Evolutionary conservation across 2,888 invertebrate species (phyloP).

Genomic region (Rhagonycha lutea): DNA sequence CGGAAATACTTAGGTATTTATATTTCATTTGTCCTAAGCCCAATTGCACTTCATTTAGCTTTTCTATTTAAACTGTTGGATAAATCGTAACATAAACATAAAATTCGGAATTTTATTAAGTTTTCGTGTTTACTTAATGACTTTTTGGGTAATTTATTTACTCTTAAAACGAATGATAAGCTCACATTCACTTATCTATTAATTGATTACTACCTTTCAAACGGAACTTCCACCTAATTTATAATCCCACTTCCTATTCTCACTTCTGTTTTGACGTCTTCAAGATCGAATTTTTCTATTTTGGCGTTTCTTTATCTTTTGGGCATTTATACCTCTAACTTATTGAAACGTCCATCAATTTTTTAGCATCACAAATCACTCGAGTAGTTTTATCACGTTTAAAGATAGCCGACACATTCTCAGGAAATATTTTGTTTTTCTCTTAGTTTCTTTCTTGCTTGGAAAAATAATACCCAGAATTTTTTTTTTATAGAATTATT

Average conservation of each 20-base stretch:
- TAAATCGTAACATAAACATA: background rate
- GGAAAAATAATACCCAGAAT: background rate
- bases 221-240: background rate
- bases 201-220: background rate
- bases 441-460: background rate
- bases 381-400: background rate
- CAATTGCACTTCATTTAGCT: background rate
- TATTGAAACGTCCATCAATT: background rate
- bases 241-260: background rate
- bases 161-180: background rate
- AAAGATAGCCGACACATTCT: background rate
- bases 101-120: background rate
- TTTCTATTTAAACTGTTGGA: background rate
- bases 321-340: background rate
- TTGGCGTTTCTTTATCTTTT: background rate
- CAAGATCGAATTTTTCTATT: background rate
- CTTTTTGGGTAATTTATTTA: background rate
- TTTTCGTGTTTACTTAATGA: background rate
- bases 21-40: background rate
- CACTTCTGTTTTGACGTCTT: background rate
- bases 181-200: background rate
- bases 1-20: background rate
- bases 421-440: background rate
- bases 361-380: background rate
- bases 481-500: background rate